Base-by-base conservation (phyloP, 2,888 invertebrate species). In the Hirudinaria manillensis region DNA sequence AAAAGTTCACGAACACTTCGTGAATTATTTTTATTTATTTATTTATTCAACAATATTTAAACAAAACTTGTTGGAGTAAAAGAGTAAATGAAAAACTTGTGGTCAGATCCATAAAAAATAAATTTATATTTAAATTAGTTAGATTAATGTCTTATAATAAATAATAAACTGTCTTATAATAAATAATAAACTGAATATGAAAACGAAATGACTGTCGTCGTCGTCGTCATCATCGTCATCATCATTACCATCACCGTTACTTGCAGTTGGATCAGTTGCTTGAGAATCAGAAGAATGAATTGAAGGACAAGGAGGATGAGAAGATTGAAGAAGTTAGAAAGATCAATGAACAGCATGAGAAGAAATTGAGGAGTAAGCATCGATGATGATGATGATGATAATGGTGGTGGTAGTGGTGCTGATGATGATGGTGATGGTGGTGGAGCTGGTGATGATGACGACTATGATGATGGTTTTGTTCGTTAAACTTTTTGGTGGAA, bases 381-480 rank as follows among this genome's bases (percentile, higher is more conserved):
- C 38, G 70, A 70, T 70, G 70, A 70, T 70, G 70, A 6, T 70
- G 70, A 70, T 70, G 45, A 2, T 70, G 51, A 70, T 70, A n/a
- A 10, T 70, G 6, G 55, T 72, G 29, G 51, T 71, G 51, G 24
- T 71, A 36, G 36, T 70, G 70, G 16, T 70, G 70, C 10, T 70
- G 70, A 16, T 70, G 70, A 70, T 70, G 70, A 34, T 70, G 70
- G 36, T 70, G 70, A 13, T 70, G 70, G 36, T 70, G 70, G 38
- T 70, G 70, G 16, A 34, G 70, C n/a, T 45, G 45, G 16, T 45
- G 45, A 7, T 45, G 45, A 45, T 45, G 45, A 45, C n/a, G n/a
- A n/a, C n/a, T n/a, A n/a, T n/a, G n/a, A n/a, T n/a, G n/a, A n/a
- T n/a, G n/a, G n/a, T n/a, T 45, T 45, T 45, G 45, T 1, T 45